Evolutionary conservation across 2,888 invertebrate genomes (phyloP).

Genomic region (Nasonovia ribisnigri): DNA sequence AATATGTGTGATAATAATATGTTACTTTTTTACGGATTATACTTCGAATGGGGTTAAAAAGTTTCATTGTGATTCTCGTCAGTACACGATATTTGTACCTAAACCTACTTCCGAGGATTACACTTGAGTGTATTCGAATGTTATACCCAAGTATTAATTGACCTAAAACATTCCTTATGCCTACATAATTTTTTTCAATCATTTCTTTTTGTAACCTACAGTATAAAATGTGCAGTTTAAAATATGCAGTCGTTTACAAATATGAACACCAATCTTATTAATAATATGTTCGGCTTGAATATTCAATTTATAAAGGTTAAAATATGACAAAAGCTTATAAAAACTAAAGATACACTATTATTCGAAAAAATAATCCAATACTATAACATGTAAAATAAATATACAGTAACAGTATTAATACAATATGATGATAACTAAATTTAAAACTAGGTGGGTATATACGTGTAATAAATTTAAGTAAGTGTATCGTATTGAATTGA

Average conservation of each 20-base stretch:
- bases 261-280: not conserved
- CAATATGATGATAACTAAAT: not conserved
- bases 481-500: not conserved
- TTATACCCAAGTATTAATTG: not conserved
- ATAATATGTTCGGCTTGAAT: not conserved
- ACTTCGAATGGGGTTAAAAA: not conserved
- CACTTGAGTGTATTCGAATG: not conserved
- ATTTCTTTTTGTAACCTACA: not conserved
- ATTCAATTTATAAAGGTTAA: not conserved
- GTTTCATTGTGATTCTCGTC: not conserved
- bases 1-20: not conserved
- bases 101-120: not conserved
- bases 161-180: not conserved
- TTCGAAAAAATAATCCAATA: not conserved
- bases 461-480: not conserved
- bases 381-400: too few species aligned
- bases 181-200: not conserved
- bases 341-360: not conserved
- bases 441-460: not conserved
- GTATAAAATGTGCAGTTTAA: not conserved
- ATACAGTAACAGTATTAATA: not conserved
- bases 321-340: not conserved
- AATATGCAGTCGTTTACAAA: not conserved
- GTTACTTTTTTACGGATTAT: not conserved
- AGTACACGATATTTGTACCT: not conserved